phyloP scores from a whole-genome alignment of 1,140 invertebrate genomes.

The Magallana ariakensis region DNA sequence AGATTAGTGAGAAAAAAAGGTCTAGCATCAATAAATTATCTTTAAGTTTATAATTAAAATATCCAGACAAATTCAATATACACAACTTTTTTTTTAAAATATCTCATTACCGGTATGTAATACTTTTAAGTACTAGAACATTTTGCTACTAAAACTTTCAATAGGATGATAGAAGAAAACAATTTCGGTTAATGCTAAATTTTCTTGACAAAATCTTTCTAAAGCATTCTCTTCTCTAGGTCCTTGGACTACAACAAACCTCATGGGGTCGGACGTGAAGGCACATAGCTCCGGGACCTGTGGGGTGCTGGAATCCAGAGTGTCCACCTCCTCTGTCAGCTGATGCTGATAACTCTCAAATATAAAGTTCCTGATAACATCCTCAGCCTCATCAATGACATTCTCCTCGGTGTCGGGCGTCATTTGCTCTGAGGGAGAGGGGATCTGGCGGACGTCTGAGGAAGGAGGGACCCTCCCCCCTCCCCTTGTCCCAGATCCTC shows the following conservation, averaged over 20 bases:
- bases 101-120: too few relatives aligned
- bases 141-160: too few relatives aligned
- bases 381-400: constrained; percentile 67
- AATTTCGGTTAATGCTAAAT: too few relatives aligned
- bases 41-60: too few relatives aligned
- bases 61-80: too few relatives aligned
- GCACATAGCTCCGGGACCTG: constrained; percentile 59
- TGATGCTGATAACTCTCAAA: constrained; percentile 67
- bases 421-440: constrained; percentile 46
- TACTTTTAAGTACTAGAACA: too few relatives aligned
- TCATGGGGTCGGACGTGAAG: constrained; percentile 60
- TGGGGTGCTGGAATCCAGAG: constrained; percentile 46
- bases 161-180: too few relatives aligned
- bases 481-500: constrained; percentile 39
- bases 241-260: constrained; percentile 27
- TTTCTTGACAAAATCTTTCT: too few relatives aligned
- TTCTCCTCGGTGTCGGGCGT: constrained; percentile 69
- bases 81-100: too few relatives aligned
- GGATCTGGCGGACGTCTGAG: constrained; percentile 37
- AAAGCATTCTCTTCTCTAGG: too few relatives aligned
- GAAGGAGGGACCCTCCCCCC: constrained; percentile 29
- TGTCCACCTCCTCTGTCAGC: constrained; percentile 54
- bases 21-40: too few relatives aligned
- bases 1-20: too few relatives aligned
- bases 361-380: constrained; percentile 70